These are phyloP conservation scores for Porites lutea DNA, from an alignment of 64 coral and sea anemone genomes.

Conservation along the genomic window DNA sequence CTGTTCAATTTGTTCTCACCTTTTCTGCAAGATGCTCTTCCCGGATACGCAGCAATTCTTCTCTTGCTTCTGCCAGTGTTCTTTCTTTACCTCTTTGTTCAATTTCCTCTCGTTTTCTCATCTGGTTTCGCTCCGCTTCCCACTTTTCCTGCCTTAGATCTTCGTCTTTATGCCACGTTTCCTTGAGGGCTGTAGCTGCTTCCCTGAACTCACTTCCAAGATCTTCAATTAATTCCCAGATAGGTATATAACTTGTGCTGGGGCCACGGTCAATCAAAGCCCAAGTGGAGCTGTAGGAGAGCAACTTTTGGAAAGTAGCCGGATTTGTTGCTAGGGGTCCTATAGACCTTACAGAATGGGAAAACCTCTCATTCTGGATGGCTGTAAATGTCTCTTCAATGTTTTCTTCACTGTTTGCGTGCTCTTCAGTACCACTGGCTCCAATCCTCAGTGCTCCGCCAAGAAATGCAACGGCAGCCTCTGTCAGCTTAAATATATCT, in stretches of 20 bases:
- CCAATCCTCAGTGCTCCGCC: not conserved
- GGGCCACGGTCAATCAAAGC: constrained; percentile 23
- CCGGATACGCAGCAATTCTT: too few relatives aligned
- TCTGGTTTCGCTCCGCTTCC: too few relatives aligned
- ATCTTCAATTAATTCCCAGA: constrained; percentile 8
- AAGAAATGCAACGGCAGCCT: not conserved
- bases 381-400: too few relatives aligned
- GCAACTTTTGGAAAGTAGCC: not conserved
- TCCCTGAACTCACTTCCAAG: not conserved
- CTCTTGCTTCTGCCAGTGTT: too few relatives aligned
- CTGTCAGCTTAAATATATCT: not conserved
- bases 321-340: not conserved
- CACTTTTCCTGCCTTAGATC: not conserved
- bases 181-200: not conserved
- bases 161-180: not conserved
- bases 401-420: too few relatives aligned
- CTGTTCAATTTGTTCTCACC: too few relatives aligned
- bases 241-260: not conserved
- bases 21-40: too few relatives aligned
- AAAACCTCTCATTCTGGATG: not conserved
- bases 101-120: too few relatives aligned
- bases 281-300: not conserved
- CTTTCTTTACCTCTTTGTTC: too few relatives aligned
- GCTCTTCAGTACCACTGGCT: not conserved
- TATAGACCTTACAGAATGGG: too few relatives aligned